Evolutionary conservation across 2,888 invertebrate species (phyloP).

Genomic region (Drosophila eohydei): DNA sequence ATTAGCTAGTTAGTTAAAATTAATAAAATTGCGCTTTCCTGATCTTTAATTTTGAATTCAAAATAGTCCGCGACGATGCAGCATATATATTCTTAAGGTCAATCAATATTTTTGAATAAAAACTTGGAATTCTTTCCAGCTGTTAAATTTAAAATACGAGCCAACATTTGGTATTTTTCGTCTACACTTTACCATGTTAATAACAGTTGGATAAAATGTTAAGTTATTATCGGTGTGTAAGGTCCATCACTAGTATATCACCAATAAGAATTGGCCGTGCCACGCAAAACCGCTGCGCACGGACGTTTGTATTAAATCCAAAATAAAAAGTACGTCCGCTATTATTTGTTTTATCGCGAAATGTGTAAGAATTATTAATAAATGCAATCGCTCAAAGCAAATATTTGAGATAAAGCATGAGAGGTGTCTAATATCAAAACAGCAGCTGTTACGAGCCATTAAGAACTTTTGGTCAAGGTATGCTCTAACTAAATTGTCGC

Average conservation of each 20-base stretch:
- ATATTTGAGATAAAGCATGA: slow-evolving; percentile 61
- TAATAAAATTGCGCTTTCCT: background rate
- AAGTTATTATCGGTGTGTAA: slow-evolving; percentile 3
- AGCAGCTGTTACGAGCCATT: slow-evolving; percentile 45
- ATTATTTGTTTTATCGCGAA: slow-evolving; percentile 63
- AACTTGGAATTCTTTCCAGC: background rate
- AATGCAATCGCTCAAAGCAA: slow-evolving; percentile 52
- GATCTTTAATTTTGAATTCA: background rate
- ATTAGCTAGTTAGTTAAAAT: background rate
- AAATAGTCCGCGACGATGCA: background rate
- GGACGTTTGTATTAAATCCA: slow-evolving; percentile 26
- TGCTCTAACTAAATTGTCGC: slow-evolving; percentile 43
- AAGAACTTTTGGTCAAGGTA: slow-evolving; percentile 65
- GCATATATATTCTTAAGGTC: background rate
- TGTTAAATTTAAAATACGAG: slow-evolving; percentile 15
- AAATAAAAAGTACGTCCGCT: slow-evolving; percentile 36
- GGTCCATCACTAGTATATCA: slow-evolving; percentile 40
- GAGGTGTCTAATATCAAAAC: slow-evolving; percentile 42
- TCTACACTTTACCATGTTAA: background rate
- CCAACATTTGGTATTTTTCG: slow-evolving; percentile 12
- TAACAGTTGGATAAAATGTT: slow-evolving; percentile 22
- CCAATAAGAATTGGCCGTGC: slow-evolving; percentile 41
- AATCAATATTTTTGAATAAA: background rate
- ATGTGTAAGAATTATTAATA: slow-evolving; percentile 53
- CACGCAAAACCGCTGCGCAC: slow-evolving; percentile 19